Evolutionary conservation across 2,888 invertebrate genomes (phyloP), one percentile per base, ranked within the genome.

Genomic region (Lordiphosa fenestrarum): DNA sequence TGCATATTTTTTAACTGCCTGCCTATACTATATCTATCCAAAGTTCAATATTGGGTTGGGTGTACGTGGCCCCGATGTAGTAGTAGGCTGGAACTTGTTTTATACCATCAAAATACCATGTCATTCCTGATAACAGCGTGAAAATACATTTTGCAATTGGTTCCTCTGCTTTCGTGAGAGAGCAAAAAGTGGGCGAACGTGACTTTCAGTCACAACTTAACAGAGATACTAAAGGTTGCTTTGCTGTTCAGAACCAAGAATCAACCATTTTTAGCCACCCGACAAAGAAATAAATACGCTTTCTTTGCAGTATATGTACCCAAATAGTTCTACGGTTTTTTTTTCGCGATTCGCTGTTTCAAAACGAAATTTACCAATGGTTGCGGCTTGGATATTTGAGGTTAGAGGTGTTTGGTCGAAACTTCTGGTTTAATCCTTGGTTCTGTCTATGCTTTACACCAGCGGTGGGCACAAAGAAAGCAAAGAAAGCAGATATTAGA

Each of bases 111-210:
- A 36, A 47, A 33, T 33, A 19, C 33, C 21, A 47, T 36, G 33
- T 47, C 33, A 36, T 47, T 19, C 36, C 33, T 44, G 33, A 44
- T 33, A 33, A 44, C 33, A 15, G 33, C 33, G 30, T 33, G 7
- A 15, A 6, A 44, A 44, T 3, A 37, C 37, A 37, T 6, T 37
- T 13, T 37, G 37, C 12, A 30, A 30, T 30, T 10, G 9, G 30
- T 30, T 10, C 30, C 10, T 10, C 30, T 30, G 10, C 30, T 30
- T 9, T 30, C 30, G 30, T 10, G 30, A 30, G 30, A 30, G 30
- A 30, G 30, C 30, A 30, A 30, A 30, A 30, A 30, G 9, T 35
- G 47, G 63, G 56, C 38, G 63, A 63, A 63, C 63, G 63, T 63
- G 63, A 63, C 63, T 63, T 41, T 51, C 38, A 41, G 37, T 51